Conservation (phyloP, 2,888 invertebrate genomes). For the Nipponacmea schrenckii region DNA sequence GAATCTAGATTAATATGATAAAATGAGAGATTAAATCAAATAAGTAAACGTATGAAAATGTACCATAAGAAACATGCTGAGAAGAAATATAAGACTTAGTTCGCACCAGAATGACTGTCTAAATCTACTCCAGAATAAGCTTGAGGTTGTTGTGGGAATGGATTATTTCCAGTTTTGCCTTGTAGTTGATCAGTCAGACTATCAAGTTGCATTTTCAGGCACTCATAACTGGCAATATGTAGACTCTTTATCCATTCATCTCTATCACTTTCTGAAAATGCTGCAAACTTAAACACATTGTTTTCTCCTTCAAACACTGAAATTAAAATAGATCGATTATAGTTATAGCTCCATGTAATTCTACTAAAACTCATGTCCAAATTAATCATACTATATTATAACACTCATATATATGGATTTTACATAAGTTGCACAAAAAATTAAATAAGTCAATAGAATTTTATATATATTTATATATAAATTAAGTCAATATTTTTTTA, state of each 20-base stretch:
- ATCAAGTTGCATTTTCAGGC: constrained; percentile 80
- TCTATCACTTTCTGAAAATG: constrained; percentile 83
- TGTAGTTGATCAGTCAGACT: constrained; percentile 66
- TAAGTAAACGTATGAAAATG: background rate
- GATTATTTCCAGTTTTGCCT: constrained; percentile 61
- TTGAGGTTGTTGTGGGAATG: constrained; percentile 46
- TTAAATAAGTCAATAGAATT: too few species aligned
- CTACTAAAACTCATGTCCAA: too few species aligned
- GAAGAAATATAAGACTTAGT: background rate
- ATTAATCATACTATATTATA: too few species aligned
- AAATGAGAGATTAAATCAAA: background rate
- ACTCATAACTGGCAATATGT: constrained; percentile 85
- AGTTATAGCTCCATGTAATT: too few species aligned
- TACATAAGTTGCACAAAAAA: too few species aligned
- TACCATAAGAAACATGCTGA: constrained; percentile 4
- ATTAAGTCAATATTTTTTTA: too few species aligned
- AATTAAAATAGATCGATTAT: constrained; percentile 21
- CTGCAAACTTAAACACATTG: constrained; percentile 82
- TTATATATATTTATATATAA: too few species aligned
- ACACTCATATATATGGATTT: too few species aligned
- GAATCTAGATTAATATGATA: background rate
- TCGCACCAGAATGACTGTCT: constrained; percentile 46
- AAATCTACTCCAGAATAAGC: constrained; percentile 50
- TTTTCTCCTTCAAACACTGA: constrained; percentile 74
- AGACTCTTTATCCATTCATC: constrained; percentile 88